These are phyloP conservation scores for Ichneumon xanthorius DNA, from an alignment of 2,888 invertebrate genomes.

Conservation along the genomic window DNA sequence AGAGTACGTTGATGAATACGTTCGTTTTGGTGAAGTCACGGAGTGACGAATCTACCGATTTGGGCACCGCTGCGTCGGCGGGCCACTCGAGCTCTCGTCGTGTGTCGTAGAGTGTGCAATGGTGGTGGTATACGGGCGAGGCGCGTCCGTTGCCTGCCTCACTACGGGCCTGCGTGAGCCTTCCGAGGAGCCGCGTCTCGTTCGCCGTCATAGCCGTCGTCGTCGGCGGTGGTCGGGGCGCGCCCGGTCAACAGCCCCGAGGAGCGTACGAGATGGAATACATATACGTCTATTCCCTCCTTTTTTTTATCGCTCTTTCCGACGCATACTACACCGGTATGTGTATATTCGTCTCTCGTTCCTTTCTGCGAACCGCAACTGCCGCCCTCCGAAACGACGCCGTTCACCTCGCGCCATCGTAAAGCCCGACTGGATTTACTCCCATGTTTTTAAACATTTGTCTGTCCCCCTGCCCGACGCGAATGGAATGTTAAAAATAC, in stretches of 20 bases:
- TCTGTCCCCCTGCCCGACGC: no score
- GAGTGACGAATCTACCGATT: slow-evolving; percentile 48
- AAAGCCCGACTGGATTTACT: neutral
- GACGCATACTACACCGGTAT: slow-evolving; percentile 12
- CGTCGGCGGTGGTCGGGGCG: slow-evolving; percentile 63
- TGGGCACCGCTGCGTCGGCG: slow-evolving; percentile 70
- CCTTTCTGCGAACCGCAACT: neutral
- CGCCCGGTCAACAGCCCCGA: slow-evolving; percentile 80
- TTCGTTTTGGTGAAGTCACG: neutral
- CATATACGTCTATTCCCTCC: slow-evolving; percentile 27
- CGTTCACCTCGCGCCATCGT: neutral
- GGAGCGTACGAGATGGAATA: slow-evolving; percentile 24
- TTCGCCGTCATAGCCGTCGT: slow-evolving; percentile 48
- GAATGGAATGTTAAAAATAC: neutral
- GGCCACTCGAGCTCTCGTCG: slow-evolving; percentile 49
- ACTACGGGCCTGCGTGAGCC: slow-evolving; percentile 83
- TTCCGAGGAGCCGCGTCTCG: slow-evolving; percentile 72
- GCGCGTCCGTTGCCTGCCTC: slow-evolving; percentile 81
- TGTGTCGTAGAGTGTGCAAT: slow-evolving; percentile 16
- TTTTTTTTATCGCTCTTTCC: slow-evolving; percentile 25
- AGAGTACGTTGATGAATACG: neutral
- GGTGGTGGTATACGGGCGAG: slow-evolving; percentile 52
- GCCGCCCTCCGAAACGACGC: neutral
- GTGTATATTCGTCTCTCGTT: slow-evolving; percentile 21
- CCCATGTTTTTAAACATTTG: neutral